Evolutionary conservation across 92 coral and sea anemone species (phyloP).

Genomic region (Phenganax subtilis): DNA sequence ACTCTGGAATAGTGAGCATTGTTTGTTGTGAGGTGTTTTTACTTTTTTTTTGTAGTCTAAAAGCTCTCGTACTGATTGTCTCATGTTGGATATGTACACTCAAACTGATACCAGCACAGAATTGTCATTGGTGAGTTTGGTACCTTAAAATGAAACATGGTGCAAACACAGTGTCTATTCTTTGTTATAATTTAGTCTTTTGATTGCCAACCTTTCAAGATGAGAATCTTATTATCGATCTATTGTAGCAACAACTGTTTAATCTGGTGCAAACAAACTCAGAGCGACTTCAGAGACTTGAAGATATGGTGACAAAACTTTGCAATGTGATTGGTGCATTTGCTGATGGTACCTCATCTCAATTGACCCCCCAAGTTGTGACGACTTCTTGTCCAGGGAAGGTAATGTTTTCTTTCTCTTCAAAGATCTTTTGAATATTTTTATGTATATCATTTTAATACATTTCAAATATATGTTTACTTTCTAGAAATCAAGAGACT

Average conservation of each 20-base stretch:
- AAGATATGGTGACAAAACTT: constrained; percentile 31
- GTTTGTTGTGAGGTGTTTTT: not conserved
- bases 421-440: not conserved
- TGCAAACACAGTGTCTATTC: not conserved
- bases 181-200: not conserved
- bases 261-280: constrained; percentile 21
- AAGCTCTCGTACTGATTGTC: constrained; percentile 7
- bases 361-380: not conserved
- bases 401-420: constrained; percentile 6
- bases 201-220: not conserved
- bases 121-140: constrained; percentile 12
- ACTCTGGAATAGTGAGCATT: not conserved
- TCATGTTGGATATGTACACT: constrained; percentile 66
- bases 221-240: not conserved
- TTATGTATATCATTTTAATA: not conserved
- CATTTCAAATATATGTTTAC: not conserved
- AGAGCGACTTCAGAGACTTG: constrained; percentile 18
- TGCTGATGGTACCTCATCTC: not conserved
- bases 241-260: constrained; percentile 2
- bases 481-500: not conserved
- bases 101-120: constrained; percentile 50
- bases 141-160: not conserved
- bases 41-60: constrained; percentile 18
- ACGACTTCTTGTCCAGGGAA: constrained; percentile 6
- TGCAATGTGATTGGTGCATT: constrained; percentile 9